Evolutionary conservation across 2,113 vertebrate genomes (phyloP), one percentile per base, ranked within the genome.

Genomic region (Nibea albiflora): DNA sequence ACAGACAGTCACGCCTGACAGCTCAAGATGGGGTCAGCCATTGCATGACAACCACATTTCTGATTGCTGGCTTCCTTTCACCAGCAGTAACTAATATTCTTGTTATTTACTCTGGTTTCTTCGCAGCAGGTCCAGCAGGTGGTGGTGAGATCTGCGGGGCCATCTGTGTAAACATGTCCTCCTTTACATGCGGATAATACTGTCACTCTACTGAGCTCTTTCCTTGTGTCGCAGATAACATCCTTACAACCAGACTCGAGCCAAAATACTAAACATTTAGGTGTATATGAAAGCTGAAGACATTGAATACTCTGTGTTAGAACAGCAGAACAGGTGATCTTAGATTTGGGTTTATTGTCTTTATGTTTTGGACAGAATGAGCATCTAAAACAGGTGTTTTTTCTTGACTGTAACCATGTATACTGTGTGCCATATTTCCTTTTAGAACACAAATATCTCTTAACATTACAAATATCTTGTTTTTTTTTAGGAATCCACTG

Each of bases 81-180:
- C 15, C 63, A 73, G 19, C 31, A 70, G 16, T n/a, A 22, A 61
- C 50, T 66, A 57, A 50, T 24, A 57, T 56, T 65, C 15, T 72
- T 5, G 28, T 75, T 70, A 12, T 76, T 74, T 56, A 22, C 78
- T 73, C 12, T 14, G 28, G 26, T 31, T 69, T 80, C 46, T 76
- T 83, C 35, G 16, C 79, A 70, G 81, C 64, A 60, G 3, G 35
- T 17, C 53, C n/a, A n/a, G 74, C 81, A 82, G 84, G 75, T 78
- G 80, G 77, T 35, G 42, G 58, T 11, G 52, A 3, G 15, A 82
- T 66, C 24, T 26, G 24, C 2, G 65, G 53, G 71, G 8, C 66
- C 83, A 84, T 88, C 77, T 88, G 78, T 68, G 84, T 47, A 79
- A 86, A 81, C 71, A 15, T 69, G 24, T 66, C 76, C 31, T 66